phyloP scores from a whole-genome alignment of 2,113 vertebrate genomes.

The Motacilla alba region DNA sequence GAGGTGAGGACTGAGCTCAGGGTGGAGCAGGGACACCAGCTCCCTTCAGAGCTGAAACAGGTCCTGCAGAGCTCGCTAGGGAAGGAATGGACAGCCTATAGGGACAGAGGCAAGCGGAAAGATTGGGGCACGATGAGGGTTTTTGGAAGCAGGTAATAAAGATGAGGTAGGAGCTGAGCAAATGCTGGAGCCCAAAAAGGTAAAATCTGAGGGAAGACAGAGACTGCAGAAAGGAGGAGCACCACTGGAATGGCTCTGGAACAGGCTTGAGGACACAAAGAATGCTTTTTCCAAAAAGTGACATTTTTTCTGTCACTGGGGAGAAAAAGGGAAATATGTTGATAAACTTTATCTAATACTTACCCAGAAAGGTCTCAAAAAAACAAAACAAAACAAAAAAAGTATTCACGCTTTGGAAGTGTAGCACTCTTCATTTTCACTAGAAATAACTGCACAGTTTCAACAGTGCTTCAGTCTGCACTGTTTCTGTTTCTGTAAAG shows the following conservation, averaged over 20 bases:
- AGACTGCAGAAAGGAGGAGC: not conserved
- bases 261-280: not conserved
- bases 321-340: not conserved
- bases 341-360: not conserved
- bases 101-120: not conserved
- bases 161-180: not conserved
- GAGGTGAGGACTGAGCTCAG: not conserved
- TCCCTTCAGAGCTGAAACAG: not conserved
- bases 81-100: not conserved
- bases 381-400: not conserved
- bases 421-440: not conserved
- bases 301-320: not conserved
- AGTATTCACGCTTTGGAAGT: not conserved
- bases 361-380: not conserved
- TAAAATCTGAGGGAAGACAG: not conserved
- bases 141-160: not conserved
- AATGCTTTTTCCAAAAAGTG: not conserved
- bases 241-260: not conserved
- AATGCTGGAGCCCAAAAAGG: not conserved
- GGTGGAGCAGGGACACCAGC: not conserved
- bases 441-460: not conserved
- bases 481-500: not conserved
- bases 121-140: accelerated
- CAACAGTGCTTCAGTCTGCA: not conserved
- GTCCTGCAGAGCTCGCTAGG: not conserved